Base-by-base conservation (phyloP, 2,888 invertebrate genomes). In the Sialis lutaria region DNA sequence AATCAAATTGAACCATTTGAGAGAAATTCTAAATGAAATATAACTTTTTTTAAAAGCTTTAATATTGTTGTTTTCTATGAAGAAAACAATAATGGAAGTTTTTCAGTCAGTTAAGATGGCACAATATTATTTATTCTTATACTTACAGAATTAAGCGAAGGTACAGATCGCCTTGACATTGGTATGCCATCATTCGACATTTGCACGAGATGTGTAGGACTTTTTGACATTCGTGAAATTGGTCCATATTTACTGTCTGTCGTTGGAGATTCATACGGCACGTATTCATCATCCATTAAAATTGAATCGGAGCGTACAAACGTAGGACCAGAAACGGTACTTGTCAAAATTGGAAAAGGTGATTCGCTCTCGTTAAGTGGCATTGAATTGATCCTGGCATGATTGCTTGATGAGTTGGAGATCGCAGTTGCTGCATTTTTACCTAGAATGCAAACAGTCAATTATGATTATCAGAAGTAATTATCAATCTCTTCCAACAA, bases 211-310 rank as follows among this genome's bases (percentile, higher is more conserved):
- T 61, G 62, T 44, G 40, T 34, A 32, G 39, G 45, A 55, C 12
- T 57, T 50, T 59, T 58, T 32, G 53, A 55, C 65, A 64, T 66
- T 39, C 75, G 64, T 1, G 79, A 79, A 53, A 82, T 82, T 1
- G 82, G 80, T 4, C 80, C 81, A 58, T 74, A 81, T 61, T 78
- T 79, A 53, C 76, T 78, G 12, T 75, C 74, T 30, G 74, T 67
- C 2, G 22, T 22, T 1, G 78, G 74, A 33, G 74, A 68, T 56
- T 78, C 79, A 59, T 78, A 79, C 6, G 79, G 79, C 47, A 79
- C 75, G 56, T 78, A 76, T 55, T 77, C 76, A 55, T 78, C 79
- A 52, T 77, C 75, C 35, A 73, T 69, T 43, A 74, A 57, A 51
- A 74, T 68, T 1, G 72, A 68, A 57, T 74, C 74, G 13, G 72